Evolutionary conservation across 64 coral and sea anemone genomes (phyloP).

Genomic region (Montipora sp.): DNA sequence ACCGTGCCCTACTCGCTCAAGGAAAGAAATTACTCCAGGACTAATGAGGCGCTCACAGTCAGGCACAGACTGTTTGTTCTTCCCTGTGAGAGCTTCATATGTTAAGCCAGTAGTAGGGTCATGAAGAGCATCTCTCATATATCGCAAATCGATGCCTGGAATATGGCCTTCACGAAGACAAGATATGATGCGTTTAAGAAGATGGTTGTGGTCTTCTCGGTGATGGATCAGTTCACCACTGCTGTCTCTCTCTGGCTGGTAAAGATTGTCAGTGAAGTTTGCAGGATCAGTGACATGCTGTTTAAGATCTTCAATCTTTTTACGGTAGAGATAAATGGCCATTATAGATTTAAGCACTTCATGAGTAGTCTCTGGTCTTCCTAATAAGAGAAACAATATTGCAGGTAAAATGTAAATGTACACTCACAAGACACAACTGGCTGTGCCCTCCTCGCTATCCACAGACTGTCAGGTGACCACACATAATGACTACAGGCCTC

Average conservation of each 20-base stretch:
- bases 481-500: too few relatives aligned
- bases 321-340: constrained; percentile 56
- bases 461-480: too few relatives aligned
- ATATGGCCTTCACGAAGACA: constrained; percentile 63
- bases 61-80: constrained; percentile 56
- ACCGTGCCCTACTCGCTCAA: constrained; percentile 1
- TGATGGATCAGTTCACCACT: constrained; percentile 56
- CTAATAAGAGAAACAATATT: background rate
- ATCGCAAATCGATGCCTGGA: constrained; percentile 25
- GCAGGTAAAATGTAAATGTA: too few relatives aligned
- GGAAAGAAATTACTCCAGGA: constrained; percentile 26
- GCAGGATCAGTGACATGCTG: constrained; percentile 33
- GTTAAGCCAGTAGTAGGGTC: constrained; percentile 58
- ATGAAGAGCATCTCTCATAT: constrained; percentile 13
- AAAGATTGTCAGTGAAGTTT: constrained; percentile 41
- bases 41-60: constrained; percentile 27
- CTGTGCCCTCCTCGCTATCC: too few relatives aligned
- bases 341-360: constrained; percentile 56
- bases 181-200: constrained; percentile 47
- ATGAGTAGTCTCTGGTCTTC: background rate
- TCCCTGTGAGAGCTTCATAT: constrained; percentile 51
- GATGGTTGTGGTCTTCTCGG: constrained; percentile 72
- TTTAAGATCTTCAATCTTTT: constrained; percentile 29
- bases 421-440: too few relatives aligned
- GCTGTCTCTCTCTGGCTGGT: constrained; percentile 56